Base-by-base conservation (phyloP, 2,888 invertebrate genomes). In the Globia sparganii region DNA sequence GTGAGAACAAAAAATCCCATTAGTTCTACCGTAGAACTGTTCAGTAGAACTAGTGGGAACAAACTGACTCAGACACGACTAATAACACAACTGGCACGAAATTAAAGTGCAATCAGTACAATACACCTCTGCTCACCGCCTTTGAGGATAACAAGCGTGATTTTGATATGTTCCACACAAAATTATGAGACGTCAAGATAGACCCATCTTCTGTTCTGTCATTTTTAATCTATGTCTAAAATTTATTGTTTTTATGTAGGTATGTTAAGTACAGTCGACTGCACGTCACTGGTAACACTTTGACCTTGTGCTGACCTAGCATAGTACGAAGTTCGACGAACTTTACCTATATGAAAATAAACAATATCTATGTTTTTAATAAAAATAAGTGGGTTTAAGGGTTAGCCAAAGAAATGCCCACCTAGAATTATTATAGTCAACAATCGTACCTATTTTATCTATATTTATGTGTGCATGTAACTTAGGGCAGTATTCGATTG, bases 351-450 rank as follows among this genome's bases (percentile, higher is more conserved):
- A 9, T n/a, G 11, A 31, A 49, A 43, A 53, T 46, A 72, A 68
- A 49, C 4, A 46, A 25, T 82, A 34, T n/a, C 31, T 53, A 31
- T 46, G 56, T 34, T 70, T 72, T 59, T 53, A 62, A 37, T 49
- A 65, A 49, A 58, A 43, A 34, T 59, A 56, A 46, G 80, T 85
- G 81, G 83, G 85, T 84, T 72, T 82, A 85, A 86, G 84, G 85
- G 83, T 85, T 89, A 89, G 87, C 93, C 93, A 92, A 93, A 93
- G 92, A 93, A 78, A 83, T 84, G 71, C 89, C 90, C 91, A 90
- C 89, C 91, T 89, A 81, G 58, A 81, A 40, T 81, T 40, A 79
- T 69, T 68, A 37, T 70, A 85, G 78, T 87, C 73, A 77, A 77
- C 71, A 62, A 62, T 83, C 58, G 74, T 86, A 81, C 69, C 66